Base-by-base conservation (phyloP, 2,888 invertebrate genomes). In the Clitarchus hookeri region DNA sequence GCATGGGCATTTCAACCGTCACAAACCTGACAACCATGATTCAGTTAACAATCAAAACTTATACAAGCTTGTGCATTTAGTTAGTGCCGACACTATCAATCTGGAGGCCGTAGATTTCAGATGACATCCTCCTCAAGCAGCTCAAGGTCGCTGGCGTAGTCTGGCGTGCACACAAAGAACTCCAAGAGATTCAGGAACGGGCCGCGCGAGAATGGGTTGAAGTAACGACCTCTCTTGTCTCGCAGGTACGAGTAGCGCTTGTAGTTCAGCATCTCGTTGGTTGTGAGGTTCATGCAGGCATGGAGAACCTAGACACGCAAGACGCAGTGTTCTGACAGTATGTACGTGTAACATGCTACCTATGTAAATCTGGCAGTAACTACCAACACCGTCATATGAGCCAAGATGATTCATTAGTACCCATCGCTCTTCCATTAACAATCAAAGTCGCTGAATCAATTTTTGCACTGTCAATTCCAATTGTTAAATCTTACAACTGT, bases 251-350 rank as follows among this genome's bases (percentile, higher is more conserved):
- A 96, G 91, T 98, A 98, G 85, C 98, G 93, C 91, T 97, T 97
- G 91, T 97, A 97, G 92, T 98, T 98, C 91, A 98, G 97, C 96
- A 97, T 97, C 92, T 98, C 98, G 91, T 98, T 98, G 83, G 98
- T 98, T 12, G 98, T 98, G 87, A 98, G 92, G 92, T 98, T 98
- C 96, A 97, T 96, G 90, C 97, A 96, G 19, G 97, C 97, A 91
- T 98, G 97, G 36, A 97, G 93, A 85, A 97, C 94, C 98, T 98
- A 92, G 93, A 88, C 87, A 88, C 89, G 89, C 89, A 88, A 84
- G 26, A 36, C 36, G n/a, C 4, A 36, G 36, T 36, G 36, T 36
- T 36, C 1, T 36, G 36, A 36, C 36, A 36, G 36, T 36, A 36
- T 36, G 36, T 36, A 36, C 36, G 36, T 36, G n/a, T n/a, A n/a